phyloP scores from a whole-genome alignment of 2,113 vertebrate genomes.

The Lampris megalopsis region DNA sequence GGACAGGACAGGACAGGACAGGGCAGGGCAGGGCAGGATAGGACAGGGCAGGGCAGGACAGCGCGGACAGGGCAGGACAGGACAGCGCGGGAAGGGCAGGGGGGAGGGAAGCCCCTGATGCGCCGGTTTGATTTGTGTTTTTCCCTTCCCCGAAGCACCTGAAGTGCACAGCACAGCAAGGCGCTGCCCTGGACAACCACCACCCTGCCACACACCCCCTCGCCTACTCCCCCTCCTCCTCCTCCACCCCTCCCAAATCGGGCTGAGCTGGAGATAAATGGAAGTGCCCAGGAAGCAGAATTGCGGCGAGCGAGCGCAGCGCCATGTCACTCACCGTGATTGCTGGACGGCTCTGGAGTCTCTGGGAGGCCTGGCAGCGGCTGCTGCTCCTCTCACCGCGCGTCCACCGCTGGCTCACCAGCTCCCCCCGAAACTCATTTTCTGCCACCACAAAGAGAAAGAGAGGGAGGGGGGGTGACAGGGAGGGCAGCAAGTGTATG shows the following conservation, averaged over 20 bases:
- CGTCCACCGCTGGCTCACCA: conserved; percentile 98
- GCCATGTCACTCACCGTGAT: conserved; percentile 88
- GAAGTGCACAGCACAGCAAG: conserved; percentile 21
- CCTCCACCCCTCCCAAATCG: conserved; percentile 13
- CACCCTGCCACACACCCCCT: neutral
- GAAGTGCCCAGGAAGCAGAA: conserved; percentile 76
- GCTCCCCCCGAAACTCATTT: conserved; percentile 97
- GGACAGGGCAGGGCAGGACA: too few relatives aligned
- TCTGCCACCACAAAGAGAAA: conserved; percentile 76
- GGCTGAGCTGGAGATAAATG: conserved; percentile 65
- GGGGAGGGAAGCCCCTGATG: conserved; percentile 49
- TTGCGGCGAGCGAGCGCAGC: conserved; percentile 27
- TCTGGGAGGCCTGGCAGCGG: conserved; percentile 86
- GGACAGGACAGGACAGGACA: too few relatives aligned
- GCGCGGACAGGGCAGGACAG: too few relatives aligned
- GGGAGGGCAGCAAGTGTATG: neutral
- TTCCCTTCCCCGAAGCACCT: neutral
- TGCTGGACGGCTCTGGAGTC: conserved; percentile 83
- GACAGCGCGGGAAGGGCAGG: neutral
- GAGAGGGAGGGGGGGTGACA: neutral
- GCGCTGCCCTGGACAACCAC: conserved; percentile 5
- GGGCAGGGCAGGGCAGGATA: too few relatives aligned
- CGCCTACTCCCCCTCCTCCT: conserved; percentile 9
- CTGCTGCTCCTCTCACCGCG: conserved; percentile 91
- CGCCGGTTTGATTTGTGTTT: conserved; percentile 70